Percentiles rank a stretch among this genome's conserved stretches.
Evolutionary conservation across 1,140 invertebrate genomes (phyloP).

Genomic region (Apis cerana): DNA sequence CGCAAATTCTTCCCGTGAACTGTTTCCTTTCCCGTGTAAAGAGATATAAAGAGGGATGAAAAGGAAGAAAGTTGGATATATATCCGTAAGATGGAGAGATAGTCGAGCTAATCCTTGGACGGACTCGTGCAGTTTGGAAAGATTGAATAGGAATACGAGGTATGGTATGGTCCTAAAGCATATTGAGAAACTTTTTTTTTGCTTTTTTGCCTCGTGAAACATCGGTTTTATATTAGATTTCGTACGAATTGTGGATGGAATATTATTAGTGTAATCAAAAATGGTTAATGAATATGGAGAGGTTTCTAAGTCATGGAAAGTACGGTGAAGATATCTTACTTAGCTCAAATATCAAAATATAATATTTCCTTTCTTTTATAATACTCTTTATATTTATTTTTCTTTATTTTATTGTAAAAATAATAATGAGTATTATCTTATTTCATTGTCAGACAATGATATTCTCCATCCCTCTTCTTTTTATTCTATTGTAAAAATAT

Average conservation of each 20-base stretch:
- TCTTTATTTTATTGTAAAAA: too few species aligned
- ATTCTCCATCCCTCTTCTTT: too few species aligned
- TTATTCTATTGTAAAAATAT: too few species aligned
- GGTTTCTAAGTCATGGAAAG: too few species aligned
- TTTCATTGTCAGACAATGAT: too few species aligned
- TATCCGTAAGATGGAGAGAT: slow-evolving; percentile 6
- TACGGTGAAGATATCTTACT: too few species aligned
- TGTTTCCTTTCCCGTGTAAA: background rate
- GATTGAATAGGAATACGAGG: slow-evolving; percentile 14
- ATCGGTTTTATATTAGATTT: background rate
- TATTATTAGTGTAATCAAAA: background rate
- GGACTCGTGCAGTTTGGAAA: background rate
- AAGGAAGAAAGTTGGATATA: background rate
- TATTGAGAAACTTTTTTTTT: slow-evolving; percentile 34
- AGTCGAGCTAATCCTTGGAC: slow-evolving; percentile 21
- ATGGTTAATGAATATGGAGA: background rate
- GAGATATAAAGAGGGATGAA: background rate
- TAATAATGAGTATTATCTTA: too few species aligned
- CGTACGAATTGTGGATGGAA: too few species aligned
- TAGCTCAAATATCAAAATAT: background rate
- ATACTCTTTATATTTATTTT: too few species aligned
- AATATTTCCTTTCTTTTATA: too few species aligned
- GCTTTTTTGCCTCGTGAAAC: background rate
- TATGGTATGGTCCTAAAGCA: background rate
- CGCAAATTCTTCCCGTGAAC: too few species aligned